Evolutionary conservation across 2,113 vertebrate species (phyloP).

Genomic region (Naja naja): DNA sequence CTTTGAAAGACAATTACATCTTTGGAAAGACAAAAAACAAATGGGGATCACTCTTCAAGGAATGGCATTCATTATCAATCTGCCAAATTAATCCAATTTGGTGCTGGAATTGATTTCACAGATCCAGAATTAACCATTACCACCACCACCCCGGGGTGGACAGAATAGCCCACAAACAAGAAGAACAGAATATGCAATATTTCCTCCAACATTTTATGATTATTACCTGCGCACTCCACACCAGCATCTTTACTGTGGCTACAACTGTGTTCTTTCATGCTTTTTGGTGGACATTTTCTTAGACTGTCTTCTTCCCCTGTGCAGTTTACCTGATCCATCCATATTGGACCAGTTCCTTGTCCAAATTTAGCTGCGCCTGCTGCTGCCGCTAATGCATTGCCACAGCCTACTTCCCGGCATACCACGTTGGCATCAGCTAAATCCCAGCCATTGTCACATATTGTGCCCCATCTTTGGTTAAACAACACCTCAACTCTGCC

Average conservation of each 20-base stretch:
- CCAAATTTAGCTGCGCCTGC: conserved; percentile 48
- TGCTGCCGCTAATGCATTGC: conserved; percentile 39
- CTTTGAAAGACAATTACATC: neutral
- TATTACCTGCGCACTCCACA: conserved; percentile 56
- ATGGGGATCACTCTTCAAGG: neutral
- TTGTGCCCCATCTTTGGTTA: conserved; percentile 57
- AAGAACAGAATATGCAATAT: neutral
- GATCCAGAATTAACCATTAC: neutral
- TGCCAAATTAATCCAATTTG: neutral
- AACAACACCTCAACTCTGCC: conserved; percentile 69
- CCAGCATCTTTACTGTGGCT: conserved; percentile 66
- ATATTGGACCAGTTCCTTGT: conserved; percentile 58
- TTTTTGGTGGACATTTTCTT: conserved; percentile 43
- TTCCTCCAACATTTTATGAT: neutral
- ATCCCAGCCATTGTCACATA: conserved; percentile 69
- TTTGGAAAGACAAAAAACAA: neutral
- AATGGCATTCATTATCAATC: neutral
- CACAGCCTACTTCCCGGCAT: conserved; percentile 64
- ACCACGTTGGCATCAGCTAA: conserved; percentile 42
- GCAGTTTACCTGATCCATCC: conserved; percentile 67
- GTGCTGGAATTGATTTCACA: neutral
- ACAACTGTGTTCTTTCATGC: conserved; percentile 66
- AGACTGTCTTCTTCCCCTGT: conserved; percentile 54
- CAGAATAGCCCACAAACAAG: too few relatives aligned
- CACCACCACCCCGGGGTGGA: too few relatives aligned